Base-by-base conservation (phyloP, 2,113 vertebrate species). In the Colinus virginianus region DNA sequence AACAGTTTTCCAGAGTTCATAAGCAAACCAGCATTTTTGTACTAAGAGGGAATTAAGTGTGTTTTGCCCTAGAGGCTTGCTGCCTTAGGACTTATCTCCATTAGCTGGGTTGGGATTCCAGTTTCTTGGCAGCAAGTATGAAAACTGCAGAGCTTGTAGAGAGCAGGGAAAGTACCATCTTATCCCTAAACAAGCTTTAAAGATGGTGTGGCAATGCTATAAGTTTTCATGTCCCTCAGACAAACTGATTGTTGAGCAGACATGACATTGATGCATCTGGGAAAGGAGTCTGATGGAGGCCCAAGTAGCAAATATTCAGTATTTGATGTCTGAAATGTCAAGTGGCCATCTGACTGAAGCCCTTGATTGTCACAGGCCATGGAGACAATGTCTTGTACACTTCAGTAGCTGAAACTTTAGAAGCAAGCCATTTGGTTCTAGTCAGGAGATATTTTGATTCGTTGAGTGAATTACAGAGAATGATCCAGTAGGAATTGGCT, bases 401-500 rank as follows among this genome's bases (percentile, higher is more conserved):
- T 94, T 85, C 76, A 76, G 56, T 66, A 86, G 71, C 64, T 58
- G 59, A 72, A 90, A 81, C 74, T 88, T 86, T 43, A 66, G 90
- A 78, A 90, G 14, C 14, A 72, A 91, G 21, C 48, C 43, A 17
- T 84, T 82, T 95, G 86, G 72, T 62, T 94, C 53, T 53, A 84
- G 58, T 83, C 58, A 94, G 40, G 45, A 88, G 76, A 51, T 62
- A 69, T 18, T 92, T 43, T 55, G 81, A 88, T 93, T 86, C 5
- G 3, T 64, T 89, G 59, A 84, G 56, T 83, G 68, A 79, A 79
- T 93, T 92, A 56, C 36, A 70, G 82, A 84, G 75, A 59, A 63
- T 2, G 15, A 87, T 93, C 84, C 46, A 71, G 92, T 89, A 92
- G 91, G 82, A 93, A 82, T 30, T 85, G 87, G 46, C 59, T 63